A percentile compares a stretch with the other conserved stretches of the same genome.
Conservation (phyloP, 2,888 invertebrate species). For the Kuschelorhynchus macadamiae region DNA sequence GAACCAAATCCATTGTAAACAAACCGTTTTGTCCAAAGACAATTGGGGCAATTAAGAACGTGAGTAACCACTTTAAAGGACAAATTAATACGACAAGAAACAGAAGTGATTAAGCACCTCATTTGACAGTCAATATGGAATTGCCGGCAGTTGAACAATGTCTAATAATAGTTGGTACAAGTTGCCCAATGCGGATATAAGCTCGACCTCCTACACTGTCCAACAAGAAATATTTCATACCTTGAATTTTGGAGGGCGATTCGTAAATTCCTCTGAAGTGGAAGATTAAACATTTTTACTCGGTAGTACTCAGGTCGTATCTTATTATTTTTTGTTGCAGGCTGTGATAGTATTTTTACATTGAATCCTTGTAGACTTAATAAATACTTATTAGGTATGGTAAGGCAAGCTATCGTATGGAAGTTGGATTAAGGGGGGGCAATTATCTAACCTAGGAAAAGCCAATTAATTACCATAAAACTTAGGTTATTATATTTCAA, state of each 20-base stretch:
- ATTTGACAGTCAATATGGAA: constrained; percentile 42
- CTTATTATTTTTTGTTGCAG: no score
- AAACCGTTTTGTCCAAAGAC: constrained; percentile 25
- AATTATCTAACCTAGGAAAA: no score
- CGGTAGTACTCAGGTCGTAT: no score
- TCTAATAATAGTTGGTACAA: constrained; percentile 35
- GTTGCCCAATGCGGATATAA: constrained; percentile 40
- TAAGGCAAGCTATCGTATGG: no score
- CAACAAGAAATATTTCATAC: constrained; percentile 16
- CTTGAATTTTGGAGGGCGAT: no score
- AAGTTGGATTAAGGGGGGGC: no score
- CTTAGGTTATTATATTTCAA: no score
- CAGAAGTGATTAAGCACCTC: constrained; percentile 44
- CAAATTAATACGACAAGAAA: constrained; percentile 46
- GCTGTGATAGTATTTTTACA: no score
- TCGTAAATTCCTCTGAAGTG: background rate
- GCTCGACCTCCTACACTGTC: constrained; percentile 31
- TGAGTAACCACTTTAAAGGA: constrained; percentile 21
- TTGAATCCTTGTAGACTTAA: no score
- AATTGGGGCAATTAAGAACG: constrained; percentile 40
- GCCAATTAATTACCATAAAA: no score
- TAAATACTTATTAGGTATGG: no score
- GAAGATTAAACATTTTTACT: background rate
- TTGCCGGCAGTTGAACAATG: constrained; percentile 32
- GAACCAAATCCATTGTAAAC: constrained; percentile 17